Evolutionary conservation across 2,113 vertebrate species (phyloP).

Genomic region (Amphilophus citrinellus): DNA sequence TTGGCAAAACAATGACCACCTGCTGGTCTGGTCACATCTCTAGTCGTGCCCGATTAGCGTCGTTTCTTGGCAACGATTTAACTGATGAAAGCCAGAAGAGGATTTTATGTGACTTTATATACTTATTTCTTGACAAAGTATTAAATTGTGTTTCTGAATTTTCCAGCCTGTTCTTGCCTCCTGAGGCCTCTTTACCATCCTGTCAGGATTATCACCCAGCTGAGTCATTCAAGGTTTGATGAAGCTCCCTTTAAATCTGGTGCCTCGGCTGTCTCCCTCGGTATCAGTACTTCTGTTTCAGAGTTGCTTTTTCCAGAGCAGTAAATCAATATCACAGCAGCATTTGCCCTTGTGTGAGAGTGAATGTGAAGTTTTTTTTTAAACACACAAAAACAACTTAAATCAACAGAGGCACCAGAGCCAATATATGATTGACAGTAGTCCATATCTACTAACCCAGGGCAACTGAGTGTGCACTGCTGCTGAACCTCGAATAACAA

Average conservation of each 20-base stretch:
- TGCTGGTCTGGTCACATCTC: constrained; percentile 7
- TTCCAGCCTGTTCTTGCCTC: not conserved
- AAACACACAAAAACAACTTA: not conserved
- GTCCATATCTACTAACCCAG: not conserved
- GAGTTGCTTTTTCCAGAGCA: not conserved
- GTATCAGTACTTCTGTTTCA: not conserved
- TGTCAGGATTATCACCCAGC: not conserved
- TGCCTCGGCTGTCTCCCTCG: not conserved
- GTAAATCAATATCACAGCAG: constrained; percentile 24
- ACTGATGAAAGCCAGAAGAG: not conserved
- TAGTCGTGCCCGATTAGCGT: not conserved
- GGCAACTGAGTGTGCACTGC: not conserved
- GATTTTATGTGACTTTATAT: not conserved
- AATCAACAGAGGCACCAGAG: not conserved
- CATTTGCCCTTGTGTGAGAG: not conserved
- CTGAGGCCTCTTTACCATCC: not conserved
- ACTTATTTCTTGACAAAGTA: not conserved
- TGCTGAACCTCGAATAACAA: not conserved
- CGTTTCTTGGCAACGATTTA: not conserved
- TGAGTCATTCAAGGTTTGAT: not conserved
- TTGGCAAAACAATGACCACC: constrained; percentile 17
- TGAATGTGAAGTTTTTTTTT: not conserved
- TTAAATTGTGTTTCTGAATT: not conserved
- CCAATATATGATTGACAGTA: not conserved
- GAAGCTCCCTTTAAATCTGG: not conserved